A percentile compares a stretch with the other conserved stretches of the same genome.
phyloP scores from a whole-genome alignment of 2,797 vertebrate genomes.

The Enteromius mattozi region DNA sequence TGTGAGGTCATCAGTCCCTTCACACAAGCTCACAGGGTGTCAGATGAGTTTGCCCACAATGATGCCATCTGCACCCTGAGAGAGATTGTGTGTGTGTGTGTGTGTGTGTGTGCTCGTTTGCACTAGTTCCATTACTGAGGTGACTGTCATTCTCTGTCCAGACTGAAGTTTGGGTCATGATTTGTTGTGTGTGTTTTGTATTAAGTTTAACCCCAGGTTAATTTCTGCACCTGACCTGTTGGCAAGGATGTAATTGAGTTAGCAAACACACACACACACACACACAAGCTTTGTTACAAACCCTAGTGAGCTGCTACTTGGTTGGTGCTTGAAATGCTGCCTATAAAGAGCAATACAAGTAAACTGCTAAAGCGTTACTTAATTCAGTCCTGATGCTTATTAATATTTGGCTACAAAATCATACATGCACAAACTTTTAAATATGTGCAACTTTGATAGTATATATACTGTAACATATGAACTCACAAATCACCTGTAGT shows the following conservation, averaged over 20 bases:
- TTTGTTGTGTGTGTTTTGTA: slow-evolving; percentile 15
- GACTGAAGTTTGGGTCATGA: background rate
- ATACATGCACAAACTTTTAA: background rate
- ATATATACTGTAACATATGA: background rate
- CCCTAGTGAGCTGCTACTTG: background rate
- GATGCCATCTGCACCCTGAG: slow-evolving; percentile 47
- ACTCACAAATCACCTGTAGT: background rate
- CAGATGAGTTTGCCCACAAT: slow-evolving; percentile 29
- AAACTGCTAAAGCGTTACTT: background rate
- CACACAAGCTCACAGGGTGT: slow-evolving; percentile 1
- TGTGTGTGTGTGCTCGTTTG: background rate
- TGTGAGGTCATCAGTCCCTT: slow-evolving; percentile 18
- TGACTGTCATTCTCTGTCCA: background rate
- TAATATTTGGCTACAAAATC: background rate
- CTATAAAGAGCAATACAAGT: background rate
- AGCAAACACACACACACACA: background rate
- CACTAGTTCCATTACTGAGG: background rate
- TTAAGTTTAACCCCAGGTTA: background rate
- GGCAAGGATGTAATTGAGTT: background rate
- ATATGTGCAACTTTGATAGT: background rate
- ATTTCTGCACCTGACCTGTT: background rate
- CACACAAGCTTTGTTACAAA: background rate
- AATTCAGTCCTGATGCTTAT: background rate
- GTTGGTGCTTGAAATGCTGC: background rate
- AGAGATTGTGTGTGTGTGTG: slow-evolving; percentile 4